These are phyloP conservation scores for Hepsetus odoe DNA, from an alignment of 2,113 vertebrate genomes.

Conservation along the genomic window DNA sequence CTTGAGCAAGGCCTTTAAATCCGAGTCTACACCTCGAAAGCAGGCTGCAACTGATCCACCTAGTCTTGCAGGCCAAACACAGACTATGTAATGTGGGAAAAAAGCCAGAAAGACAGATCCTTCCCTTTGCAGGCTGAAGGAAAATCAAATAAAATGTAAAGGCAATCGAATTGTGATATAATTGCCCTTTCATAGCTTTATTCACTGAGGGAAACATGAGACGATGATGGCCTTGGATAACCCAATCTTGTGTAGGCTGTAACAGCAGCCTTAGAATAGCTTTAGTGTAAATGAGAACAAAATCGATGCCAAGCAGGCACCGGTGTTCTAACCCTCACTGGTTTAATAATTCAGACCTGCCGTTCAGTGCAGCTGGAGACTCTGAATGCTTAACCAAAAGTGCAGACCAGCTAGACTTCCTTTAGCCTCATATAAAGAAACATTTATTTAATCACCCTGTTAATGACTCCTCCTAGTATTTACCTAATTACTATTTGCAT, in stretches of 20 bases:
- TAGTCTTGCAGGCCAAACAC: not conserved
- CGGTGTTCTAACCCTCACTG: conserved; percentile 25
- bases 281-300: conserved; percentile 42
- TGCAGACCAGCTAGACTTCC: conserved; percentile 13
- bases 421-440: conserved; percentile 1
- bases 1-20: not conserved
- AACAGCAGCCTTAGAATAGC: conserved; percentile 38
- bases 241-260: conserved; percentile 38
- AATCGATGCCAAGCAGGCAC: conserved; percentile 35
- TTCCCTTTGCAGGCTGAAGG: conserved; percentile 6
- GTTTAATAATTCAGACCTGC: conserved; percentile 50
- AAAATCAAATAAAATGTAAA: conserved; percentile 41
- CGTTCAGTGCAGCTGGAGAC: conserved; percentile 20
- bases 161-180: conserved; percentile 47
- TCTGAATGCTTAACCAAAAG: conserved; percentile 34
- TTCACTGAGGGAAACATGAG: conserved; percentile 35
- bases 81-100: not conserved
- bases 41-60: not conserved
- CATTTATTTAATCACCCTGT: not conserved
- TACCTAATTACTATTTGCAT: not conserved
- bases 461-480: not conserved
- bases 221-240: conserved; percentile 42
- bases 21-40: not conserved
- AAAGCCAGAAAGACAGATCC: not conserved
- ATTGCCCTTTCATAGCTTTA: conserved; percentile 45